These are phyloP conservation scores for Paratilapia polleni DNA, from an alignment of 2,113 vertebrate genomes.

Conservation along the genomic window DNA sequence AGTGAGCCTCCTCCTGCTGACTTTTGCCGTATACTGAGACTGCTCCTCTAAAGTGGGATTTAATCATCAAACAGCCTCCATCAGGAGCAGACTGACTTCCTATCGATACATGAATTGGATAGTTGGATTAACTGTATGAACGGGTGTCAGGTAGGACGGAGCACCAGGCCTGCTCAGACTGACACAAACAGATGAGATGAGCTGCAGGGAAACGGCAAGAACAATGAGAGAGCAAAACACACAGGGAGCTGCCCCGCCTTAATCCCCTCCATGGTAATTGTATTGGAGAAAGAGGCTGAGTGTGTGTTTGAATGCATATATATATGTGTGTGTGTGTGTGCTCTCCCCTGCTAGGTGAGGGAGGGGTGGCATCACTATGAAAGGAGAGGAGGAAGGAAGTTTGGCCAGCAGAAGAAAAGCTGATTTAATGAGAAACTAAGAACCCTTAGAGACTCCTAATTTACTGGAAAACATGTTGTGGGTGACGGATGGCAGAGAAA, in stretches of 20 bases:
- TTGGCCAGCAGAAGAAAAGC: slow-evolving; percentile 61
- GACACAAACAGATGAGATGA: slow-evolving; percentile 71
- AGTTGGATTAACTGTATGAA: slow-evolving; percentile 54
- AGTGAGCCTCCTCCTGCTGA: background rate
- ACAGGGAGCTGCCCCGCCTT: slow-evolving; percentile 42
- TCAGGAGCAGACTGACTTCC: slow-evolving; percentile 45
- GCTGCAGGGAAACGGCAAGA: slow-evolving; percentile 48
- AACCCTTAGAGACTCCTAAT: slow-evolving; percentile 47
- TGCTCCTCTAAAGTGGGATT: background rate
- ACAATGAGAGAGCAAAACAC: slow-evolving; percentile 51
- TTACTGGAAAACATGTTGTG: slow-evolving; percentile 21
- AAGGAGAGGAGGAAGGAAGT: slow-evolving; percentile 76
- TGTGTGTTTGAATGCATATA: slow-evolving; percentile 6
- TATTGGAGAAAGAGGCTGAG: slow-evolving; percentile 27
- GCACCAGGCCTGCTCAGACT: slow-evolving; percentile 47
- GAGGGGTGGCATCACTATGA: slow-evolving; percentile 72
- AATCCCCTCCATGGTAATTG: slow-evolving; percentile 48
- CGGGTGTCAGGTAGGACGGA: slow-evolving; percentile 51
- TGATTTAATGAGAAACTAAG: slow-evolving; percentile 61
- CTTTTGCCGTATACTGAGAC: background rate
- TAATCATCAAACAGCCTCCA: slow-evolving; percentile 20
- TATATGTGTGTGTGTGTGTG: slow-evolving; percentile 24
- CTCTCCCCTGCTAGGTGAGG: slow-evolving; percentile 61
- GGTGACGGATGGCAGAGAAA: slow-evolving; percentile 26
- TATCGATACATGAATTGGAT: slow-evolving; percentile 64